Evolutionary conservation across 2,113 vertebrate species (phyloP), one percentile per base, ranked within the genome.

Genomic region (Lontra canadensis): DNA sequence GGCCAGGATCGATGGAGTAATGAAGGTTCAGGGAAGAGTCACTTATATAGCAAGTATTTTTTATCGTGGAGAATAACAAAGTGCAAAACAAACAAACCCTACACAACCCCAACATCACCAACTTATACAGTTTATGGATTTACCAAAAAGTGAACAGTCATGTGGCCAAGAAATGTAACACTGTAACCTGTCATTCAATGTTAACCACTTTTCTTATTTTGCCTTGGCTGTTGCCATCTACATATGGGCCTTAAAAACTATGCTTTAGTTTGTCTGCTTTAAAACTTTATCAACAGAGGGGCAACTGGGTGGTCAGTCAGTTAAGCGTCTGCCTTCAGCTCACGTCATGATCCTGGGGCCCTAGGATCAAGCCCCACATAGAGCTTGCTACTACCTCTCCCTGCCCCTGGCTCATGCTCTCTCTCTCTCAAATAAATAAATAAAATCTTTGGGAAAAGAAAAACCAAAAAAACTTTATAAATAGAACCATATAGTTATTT

Each of bases 261-360:
- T 63, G 86, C 34, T 96, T 96, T 83, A 94, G 67, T 79, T 96
- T 83, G 73, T 61, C 69, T 94, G 36, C 61, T 92, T 95, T 42
- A 91, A 95, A 96, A 88, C 42, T 95, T 94, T 90, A 95, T 92
- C 84, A 90, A 97, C 57, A 95, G 44, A 87, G 31, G 63, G 29
- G 63, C 29, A 12, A 31, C 63, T 17, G 31, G 63, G 63, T 34
- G 31, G 63, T 67, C 63, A 67, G 63, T 31, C 29, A 29, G 14
- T 67, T 67, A 67, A 67, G 31, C 6, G 1, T 34, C 63, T 17
- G 63, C 29, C 63, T 67, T 67, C 2, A 1, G 31, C 63, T 67
- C 63, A 67, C 31, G 14, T 67, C 63, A 67, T 67, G 63, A 17
- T 67, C 31, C 63, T 34, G 63, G 31, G 63, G 3, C 31, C 63